Evolutionary conservation across 2,797 vertebrate genomes (phyloP).

Genomic region (Falco biarmicus): DNA sequence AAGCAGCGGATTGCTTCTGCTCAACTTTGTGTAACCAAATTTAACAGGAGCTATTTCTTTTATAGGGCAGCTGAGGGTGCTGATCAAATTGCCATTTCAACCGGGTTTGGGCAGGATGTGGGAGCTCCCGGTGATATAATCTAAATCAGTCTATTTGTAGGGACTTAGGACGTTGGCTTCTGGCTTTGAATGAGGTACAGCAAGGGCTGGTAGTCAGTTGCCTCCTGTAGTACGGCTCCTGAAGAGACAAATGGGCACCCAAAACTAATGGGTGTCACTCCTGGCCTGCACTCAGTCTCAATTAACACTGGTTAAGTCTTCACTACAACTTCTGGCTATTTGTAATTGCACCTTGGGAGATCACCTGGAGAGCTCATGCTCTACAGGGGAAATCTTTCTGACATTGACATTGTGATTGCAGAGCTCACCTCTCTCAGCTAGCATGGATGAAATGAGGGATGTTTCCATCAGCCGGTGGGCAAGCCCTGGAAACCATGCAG

Average conservation of each 20-base stretch:
- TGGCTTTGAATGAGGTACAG: not conserved
- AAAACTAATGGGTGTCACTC: not conserved
- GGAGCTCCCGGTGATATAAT: not conserved
- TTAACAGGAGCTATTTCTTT: not conserved
- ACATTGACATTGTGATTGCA: rapidly evolving
- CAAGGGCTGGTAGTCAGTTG: not conserved
- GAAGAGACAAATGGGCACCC: not conserved
- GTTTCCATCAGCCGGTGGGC: not conserved
- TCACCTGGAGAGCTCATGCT: not conserved
- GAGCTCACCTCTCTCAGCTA: not conserved
- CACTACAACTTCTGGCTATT: not conserved
- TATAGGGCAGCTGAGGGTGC: not conserved
- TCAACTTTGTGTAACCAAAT: not conserved
- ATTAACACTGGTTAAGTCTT: not conserved
- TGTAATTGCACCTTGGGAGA: not conserved
- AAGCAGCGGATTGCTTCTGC: not conserved
- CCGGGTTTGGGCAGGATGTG: not conserved
- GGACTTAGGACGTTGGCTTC: not conserved
- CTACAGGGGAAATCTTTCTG: not conserved
- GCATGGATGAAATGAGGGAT: not conserved
- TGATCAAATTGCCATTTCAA: not conserved
- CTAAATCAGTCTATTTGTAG: not conserved
- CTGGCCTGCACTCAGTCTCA: not conserved
- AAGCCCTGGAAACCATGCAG: not conserved
- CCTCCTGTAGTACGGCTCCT: not conserved